Evolutionary conservation across 2,888 invertebrate species (phyloP).

Genomic region (Atethmia centrago): DNA sequence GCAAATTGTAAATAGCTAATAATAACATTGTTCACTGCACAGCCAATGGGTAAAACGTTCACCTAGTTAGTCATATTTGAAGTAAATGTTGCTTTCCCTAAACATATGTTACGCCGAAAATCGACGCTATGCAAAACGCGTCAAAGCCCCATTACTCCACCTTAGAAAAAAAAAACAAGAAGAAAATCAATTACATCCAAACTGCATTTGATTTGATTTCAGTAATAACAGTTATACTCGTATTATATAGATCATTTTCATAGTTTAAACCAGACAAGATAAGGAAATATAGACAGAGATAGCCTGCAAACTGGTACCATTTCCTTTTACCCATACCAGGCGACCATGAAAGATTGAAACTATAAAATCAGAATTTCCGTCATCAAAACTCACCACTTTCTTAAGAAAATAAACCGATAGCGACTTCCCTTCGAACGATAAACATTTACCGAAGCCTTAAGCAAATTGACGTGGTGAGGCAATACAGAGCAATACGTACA

Average conservation of each 20-base stretch:
- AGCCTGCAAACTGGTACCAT: background rate
- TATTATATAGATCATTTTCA: background rate
- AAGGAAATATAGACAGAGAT: background rate
- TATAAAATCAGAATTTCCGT: conserved; percentile 31
- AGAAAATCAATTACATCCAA: background rate
- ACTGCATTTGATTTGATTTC: conserved; percentile 8
- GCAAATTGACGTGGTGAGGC: conserved; percentile 43
- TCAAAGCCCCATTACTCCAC: too few relatives aligned
- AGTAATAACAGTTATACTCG: background rate
- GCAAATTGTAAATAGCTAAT: background rate
- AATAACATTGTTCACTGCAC: background rate
- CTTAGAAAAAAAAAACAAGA: background rate
- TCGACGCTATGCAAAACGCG: too few relatives aligned
- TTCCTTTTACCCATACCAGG: conserved; percentile 37
- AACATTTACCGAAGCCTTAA: conserved; percentile 54
- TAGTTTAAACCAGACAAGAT: background rate
- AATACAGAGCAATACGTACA: conserved; percentile 44
- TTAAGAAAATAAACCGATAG: conserved; percentile 43
- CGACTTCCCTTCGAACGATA: conserved; percentile 34
- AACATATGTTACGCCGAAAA: background rate
- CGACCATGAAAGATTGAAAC: conserved; percentile 34
- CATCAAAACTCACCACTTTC: conserved; percentile 37
- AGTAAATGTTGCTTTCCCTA: background rate
- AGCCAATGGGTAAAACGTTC: background rate
- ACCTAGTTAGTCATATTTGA: background rate